These are phyloP conservation scores for Macrotis lagotis DNA, from an alignment of 2,113 vertebrate species.

Conservation along the genomic window DNA sequence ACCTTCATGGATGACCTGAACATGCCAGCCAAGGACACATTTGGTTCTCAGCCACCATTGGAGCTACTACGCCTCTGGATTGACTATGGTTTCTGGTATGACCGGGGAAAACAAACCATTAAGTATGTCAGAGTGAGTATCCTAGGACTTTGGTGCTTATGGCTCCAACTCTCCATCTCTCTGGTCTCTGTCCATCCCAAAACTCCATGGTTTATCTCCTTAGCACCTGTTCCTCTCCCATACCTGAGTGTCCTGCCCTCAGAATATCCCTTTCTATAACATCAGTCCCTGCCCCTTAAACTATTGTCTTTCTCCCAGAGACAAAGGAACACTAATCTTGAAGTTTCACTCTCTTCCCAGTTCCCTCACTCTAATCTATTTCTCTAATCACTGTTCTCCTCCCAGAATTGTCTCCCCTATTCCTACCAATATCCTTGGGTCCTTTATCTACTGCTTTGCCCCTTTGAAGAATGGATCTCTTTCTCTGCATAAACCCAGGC, in stretches of 20 bases:
- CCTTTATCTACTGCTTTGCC: neutral
- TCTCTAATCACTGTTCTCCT: neutral
- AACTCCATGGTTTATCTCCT: neutral
- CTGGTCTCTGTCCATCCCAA: neutral
- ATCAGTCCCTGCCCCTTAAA: neutral
- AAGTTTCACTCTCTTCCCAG: neutral
- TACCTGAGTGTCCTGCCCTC: neutral
- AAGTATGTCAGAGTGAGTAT: slow-evolving; percentile 90
- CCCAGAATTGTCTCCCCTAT: neutral
- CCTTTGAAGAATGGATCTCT: neutral
- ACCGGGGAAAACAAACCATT: slow-evolving; percentile 87
- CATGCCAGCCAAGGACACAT: slow-evolving; percentile 90
- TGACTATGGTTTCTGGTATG: slow-evolving; percentile 94
- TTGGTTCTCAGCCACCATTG: slow-evolving; percentile 92
- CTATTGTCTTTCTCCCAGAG: neutral
- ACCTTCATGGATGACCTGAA: slow-evolving; percentile 93
- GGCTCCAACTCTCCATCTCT: neutral
- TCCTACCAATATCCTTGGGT: neutral
- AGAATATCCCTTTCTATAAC: neutral
- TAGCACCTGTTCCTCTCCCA: neutral
- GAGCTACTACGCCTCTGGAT: slow-evolving; percentile 92
- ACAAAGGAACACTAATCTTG: neutral
- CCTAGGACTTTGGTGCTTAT: neutral
- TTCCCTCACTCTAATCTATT: neutral
- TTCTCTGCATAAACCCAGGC: neutral